Evolutionary conservation across 2,113 vertebrate species (phyloP).

Genomic region (Phyllopteryx taeniolatus): DNA sequence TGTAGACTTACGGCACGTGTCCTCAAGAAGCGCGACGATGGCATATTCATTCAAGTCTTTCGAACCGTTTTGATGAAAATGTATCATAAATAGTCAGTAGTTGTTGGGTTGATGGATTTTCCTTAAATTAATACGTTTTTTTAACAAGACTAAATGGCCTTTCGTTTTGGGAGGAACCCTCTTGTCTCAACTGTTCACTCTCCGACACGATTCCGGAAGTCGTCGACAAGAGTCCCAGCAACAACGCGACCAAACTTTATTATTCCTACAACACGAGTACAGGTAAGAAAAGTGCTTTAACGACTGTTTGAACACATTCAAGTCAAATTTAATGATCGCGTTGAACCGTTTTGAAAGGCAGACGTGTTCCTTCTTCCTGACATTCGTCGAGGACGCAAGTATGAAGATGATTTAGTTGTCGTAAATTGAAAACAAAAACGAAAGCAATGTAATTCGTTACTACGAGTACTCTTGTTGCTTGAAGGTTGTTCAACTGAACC

Average conservation of each 20-base stretch:
- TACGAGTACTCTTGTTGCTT: too few species aligned
- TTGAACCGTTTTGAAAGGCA: background rate
- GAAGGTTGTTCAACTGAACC: too few species aligned
- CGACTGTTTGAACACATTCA: background rate
- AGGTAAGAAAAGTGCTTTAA: background rate
- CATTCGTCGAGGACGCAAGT: background rate
- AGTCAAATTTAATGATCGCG: background rate
- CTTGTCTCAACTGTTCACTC: background rate
- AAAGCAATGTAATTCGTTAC: background rate
- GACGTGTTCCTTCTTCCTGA: background rate
- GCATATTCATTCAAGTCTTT: too few species aligned
- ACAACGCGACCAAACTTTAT: background rate
- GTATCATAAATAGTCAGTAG: background rate
- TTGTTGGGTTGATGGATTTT: background rate
- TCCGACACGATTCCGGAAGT: background rate
- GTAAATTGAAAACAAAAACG: background rate
- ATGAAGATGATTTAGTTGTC: background rate
- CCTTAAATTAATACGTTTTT: background rate
- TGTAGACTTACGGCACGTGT: too few species aligned
- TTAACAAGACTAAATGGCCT: background rate
- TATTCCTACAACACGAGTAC: background rate
- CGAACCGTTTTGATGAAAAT: background rate
- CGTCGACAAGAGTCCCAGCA: background rate
- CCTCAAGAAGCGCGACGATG: background rate
- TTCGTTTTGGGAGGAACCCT: background rate